These are phyloP conservation scores for Emydocephalus ijimae DNA, from an alignment of 2,113 vertebrate genomes.

Conservation along the genomic window DNA sequence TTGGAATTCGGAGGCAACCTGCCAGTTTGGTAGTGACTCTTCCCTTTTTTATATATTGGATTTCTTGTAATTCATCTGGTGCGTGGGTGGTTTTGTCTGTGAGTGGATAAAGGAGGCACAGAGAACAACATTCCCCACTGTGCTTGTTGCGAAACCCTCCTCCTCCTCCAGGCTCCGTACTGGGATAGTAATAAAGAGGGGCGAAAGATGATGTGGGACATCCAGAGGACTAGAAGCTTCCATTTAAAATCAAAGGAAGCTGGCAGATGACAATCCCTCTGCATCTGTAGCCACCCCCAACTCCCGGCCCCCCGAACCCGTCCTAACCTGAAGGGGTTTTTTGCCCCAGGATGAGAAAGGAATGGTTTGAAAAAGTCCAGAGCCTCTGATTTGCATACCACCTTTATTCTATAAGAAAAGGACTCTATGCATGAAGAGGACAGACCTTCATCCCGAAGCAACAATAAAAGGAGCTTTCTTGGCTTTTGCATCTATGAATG, in stretches of 20 bases:
- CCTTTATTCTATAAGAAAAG: neutral
- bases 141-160: neutral
- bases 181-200: neutral
- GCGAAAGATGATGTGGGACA: neutral
- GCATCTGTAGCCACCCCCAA: neutral
- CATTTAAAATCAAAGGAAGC: neutral
- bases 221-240: neutral
- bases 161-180: neutral
- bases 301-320: neutral
- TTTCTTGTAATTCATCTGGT: neutral
- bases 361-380: neutral
- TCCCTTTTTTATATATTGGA: neutral
- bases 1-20: neutral
- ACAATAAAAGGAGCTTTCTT: neutral
- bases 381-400: neutral
- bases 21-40: neutral
- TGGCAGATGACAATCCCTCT: neutral
- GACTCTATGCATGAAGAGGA: neutral
- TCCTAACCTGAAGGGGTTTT: neutral
- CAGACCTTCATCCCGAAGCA: no score
- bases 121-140: neutral
- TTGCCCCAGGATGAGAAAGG: neutral
- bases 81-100: neutral
- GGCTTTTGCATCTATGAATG: neutral
- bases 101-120: neutral